phyloP scores from a whole-genome alignment of 30 jellyfish, hydroid and myxozoan genomes.

The Aurelia sp. region DNA sequence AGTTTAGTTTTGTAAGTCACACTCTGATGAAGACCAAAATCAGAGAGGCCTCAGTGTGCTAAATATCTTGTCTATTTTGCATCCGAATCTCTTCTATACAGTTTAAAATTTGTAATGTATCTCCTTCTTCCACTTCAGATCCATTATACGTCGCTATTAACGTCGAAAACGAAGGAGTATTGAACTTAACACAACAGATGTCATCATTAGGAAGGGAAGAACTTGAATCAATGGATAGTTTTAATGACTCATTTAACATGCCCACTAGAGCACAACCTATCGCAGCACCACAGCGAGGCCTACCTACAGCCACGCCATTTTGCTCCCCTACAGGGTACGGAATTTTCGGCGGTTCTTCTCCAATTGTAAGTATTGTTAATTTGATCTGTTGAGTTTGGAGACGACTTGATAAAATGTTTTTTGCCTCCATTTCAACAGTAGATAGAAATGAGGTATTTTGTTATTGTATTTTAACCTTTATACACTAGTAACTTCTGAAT shows the following conservation, averaged over 20 bases:
- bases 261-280: constrained; percentile 76
- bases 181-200: constrained; percentile 76
- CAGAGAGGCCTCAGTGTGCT: no score
- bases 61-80: no score
- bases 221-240: constrained; percentile 1
- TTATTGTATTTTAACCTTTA: no score
- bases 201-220: constrained; percentile 65
- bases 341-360: constrained; percentile 77
- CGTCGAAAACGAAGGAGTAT: constrained; percentile 63
- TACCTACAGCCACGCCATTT: constrained; percentile 79
- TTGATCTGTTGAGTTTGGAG: no score
- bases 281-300: constrained; percentile 70
- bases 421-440: no score
- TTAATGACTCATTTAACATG: background rate
- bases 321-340: constrained; percentile 94
- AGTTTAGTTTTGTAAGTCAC: no score
- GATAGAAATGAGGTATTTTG: no score
- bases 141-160: constrained; percentile 46
- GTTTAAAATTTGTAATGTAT: no score
- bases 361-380: constrained; percentile 34
- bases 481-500: no score
- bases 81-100: no score
- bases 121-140: constrained; percentile 26
- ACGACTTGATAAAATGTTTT: no score
- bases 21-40: no score